These are phyloP conservation scores for Karalla daura DNA, from an alignment of 2,797 vertebrate genomes.

Conservation along the genomic window DNA sequence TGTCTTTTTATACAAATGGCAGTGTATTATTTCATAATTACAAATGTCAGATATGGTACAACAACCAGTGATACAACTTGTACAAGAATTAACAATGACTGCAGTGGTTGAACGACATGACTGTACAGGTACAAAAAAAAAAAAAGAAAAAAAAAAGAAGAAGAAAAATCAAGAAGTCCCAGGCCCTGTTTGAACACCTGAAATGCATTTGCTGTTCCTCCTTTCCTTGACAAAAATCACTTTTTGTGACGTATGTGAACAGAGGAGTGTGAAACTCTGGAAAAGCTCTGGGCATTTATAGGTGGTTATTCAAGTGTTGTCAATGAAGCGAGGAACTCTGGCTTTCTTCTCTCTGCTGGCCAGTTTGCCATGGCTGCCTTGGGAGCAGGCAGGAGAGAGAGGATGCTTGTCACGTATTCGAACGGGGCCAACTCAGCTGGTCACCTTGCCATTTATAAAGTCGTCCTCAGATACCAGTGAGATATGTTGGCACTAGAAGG, in stretches of 20 bases:
- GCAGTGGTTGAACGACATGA: slow-evolving; percentile 88
- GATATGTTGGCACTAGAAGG: slow-evolving; percentile 82
- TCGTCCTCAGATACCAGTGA: slow-evolving; percentile 78
- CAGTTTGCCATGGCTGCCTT: slow-evolving; percentile 29
- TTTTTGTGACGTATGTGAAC: slow-evolving; percentile 34
- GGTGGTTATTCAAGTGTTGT: slow-evolving; percentile 35
- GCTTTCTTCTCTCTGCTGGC: slow-evolving; percentile 17
- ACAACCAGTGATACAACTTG: slow-evolving; percentile 88
- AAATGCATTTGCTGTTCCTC: slow-evolving; percentile 42
- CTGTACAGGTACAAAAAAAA: slow-evolving; percentile 84
- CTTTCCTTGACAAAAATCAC: slow-evolving; percentile 38
- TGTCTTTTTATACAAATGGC: slow-evolving; percentile 81
- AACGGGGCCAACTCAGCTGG: slow-evolving; percentile 71
- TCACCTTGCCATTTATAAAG: slow-evolving; percentile 76
- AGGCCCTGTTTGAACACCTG: slow-evolving; percentile 68
- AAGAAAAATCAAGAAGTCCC: slow-evolving; percentile 67
- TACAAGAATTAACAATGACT: slow-evolving; percentile 88
- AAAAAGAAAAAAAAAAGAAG: too few relatives aligned
- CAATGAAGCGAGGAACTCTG: slow-evolving; percentile 39
- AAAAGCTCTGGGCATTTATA: slow-evolving; percentile 27
- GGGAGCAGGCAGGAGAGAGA: slow-evolving; percentile 51
- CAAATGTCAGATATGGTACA: slow-evolving; percentile 88
- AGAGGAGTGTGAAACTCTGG: slow-evolving; percentile 21
- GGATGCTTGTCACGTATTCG: slow-evolving; percentile 61
- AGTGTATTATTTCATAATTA: slow-evolving; percentile 92